phyloP scores from a whole-genome alignment of 2,113 vertebrate species.

The Synodontis membranacea region DNA sequence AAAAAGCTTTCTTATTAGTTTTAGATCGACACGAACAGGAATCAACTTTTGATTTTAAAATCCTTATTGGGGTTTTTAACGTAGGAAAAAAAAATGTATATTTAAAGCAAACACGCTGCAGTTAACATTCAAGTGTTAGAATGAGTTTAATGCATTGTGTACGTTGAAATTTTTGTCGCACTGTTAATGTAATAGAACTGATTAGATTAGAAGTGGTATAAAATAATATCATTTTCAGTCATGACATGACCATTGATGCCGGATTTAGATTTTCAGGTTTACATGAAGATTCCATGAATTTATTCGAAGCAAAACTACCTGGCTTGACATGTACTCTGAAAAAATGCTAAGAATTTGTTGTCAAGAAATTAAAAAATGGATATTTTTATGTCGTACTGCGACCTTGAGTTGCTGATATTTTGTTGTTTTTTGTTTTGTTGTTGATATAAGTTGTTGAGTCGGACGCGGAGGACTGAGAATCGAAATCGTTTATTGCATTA shows the following conservation, averaged over 20 bases:
- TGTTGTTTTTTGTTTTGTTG: neutral
- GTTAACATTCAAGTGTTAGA: neutral
- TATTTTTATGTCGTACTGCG: neutral
- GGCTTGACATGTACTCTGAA: neutral
- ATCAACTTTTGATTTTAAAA: neutral
- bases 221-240: neutral
- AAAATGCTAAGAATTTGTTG: neutral
- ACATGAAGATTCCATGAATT: neutral
- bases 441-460: too few relatives aligned
- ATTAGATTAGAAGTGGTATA: neutral
- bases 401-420: neutral
- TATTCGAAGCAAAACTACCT: neutral
- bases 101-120: neutral
- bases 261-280: conserved; percentile 35
- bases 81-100: neutral
- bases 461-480: neutral
- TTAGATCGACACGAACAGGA: too few relatives aligned
- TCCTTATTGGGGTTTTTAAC: conserved; percentile 11
- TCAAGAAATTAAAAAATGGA: neutral
- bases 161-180: neutral
- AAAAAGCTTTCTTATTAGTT: neutral
- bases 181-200: neutral
- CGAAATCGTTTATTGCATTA: neutral
- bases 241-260: neutral
- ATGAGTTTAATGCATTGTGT: neutral